These are phyloP conservation scores for Amiota minor DNA, from an alignment of 2,888 invertebrate genomes.

Conservation along the genomic window DNA sequence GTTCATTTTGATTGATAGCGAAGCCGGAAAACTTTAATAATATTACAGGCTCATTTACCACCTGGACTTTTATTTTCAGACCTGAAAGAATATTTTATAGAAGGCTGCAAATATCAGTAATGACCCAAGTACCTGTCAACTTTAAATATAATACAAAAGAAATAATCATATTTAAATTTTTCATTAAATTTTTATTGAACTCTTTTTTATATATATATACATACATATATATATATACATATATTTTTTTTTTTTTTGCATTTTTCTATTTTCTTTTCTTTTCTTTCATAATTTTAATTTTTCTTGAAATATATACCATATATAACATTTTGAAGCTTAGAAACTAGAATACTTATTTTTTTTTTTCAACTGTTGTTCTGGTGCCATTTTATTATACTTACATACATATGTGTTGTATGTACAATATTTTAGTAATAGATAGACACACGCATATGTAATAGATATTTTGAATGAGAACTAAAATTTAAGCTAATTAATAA, in stretches of 20 bases:
- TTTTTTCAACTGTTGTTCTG: background rate
- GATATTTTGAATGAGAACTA: background rate
- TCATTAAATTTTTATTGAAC: slow-evolving; percentile 44
- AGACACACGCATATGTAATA: too few species aligned
- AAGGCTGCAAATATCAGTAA: too few species aligned
- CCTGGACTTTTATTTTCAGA: too few species aligned
- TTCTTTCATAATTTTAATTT: slow-evolving; percentile 29
- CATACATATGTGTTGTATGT: background rate
- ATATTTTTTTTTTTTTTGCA: slow-evolving; percentile 37
- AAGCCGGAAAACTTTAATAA: too few species aligned
- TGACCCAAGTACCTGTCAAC: too few species aligned
- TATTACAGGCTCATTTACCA: too few species aligned
- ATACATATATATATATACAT: too few species aligned
- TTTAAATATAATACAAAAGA: too few species aligned
- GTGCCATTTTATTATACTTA: background rate
- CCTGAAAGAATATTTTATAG: too few species aligned
- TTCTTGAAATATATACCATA: slow-evolving; percentile 33
- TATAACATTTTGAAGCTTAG: slow-evolving; percentile 52
- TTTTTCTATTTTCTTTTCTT: slow-evolving; percentile 29
- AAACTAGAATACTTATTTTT: slow-evolving; percentile 59
- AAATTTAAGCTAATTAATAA: slow-evolving; percentile 36
- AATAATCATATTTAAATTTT: slow-evolving; percentile 16
- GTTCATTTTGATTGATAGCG: too few species aligned
- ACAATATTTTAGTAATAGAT: background rate
- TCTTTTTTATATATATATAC: slow-evolving; percentile 36